These are phyloP conservation scores for Myopa testacea DNA, from an alignment of 2,888 invertebrate genomes.

Conservation along the genomic window DNA sequence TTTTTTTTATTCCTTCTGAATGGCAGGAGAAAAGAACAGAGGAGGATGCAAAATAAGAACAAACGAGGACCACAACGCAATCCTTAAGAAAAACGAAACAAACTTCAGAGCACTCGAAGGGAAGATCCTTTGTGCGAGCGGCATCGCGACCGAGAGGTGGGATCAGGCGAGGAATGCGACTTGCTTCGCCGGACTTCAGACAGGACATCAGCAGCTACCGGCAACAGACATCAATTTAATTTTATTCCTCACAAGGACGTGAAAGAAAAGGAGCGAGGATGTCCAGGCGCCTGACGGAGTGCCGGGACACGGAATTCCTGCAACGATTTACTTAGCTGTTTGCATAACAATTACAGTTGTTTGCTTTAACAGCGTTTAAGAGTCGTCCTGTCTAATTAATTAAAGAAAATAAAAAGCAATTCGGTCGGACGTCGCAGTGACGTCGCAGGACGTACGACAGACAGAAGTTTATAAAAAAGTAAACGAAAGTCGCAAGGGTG, in stretches of 20 bases:
- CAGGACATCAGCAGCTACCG: neutral
- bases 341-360: constrained; percentile 26
- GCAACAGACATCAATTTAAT: constrained; percentile 40
- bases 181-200: neutral
- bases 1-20: neutral
- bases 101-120: constrained; percentile 26
- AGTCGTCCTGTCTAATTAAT: neutral
- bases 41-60: neutral
- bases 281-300: neutral
- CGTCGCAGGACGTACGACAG: no score
- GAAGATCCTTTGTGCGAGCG: constrained; percentile 31
- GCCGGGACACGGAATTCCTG: neutral
- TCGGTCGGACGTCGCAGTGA: neutral
- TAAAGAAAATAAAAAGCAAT: neutral
- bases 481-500: no score
- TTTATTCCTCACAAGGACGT: constrained; percentile 22
- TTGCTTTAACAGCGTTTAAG: constrained; percentile 16
- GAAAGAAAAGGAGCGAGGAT: neutral
- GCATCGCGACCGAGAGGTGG: neutral
- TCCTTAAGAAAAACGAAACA: constrained; percentile 30
- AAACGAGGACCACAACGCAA: constrained; percentile 3
- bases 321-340: constrained; percentile 14
- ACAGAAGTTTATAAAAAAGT: no score
- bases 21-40: neutral
- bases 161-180: neutral